Base-by-base conservation (phyloP, 2,888 invertebrate genomes). In the Polietes domitor region DNA sequence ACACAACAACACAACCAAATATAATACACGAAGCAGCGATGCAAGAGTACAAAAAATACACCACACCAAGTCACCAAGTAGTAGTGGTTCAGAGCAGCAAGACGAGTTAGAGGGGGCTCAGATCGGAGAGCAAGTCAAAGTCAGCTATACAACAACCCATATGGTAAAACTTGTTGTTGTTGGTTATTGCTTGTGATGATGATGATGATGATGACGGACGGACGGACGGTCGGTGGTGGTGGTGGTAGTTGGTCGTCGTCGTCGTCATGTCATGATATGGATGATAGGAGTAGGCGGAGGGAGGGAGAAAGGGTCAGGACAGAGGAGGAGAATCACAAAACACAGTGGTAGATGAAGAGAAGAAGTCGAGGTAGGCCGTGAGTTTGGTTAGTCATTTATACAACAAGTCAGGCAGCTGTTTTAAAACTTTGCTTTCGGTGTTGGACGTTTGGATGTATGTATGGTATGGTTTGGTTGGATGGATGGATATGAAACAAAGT, bases 381-480 rank as follows among this genome's bases (percentile, higher is more conserved):
- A 26, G 55, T 58, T 77, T 43, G 41, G 61, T 61, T 68, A 55
- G 73, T 71, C 63, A 77, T 70, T 65, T 70, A 47, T 68, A 55
- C 26, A 21, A 55, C 72, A 65, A 79, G 65, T 65, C 55, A 68
- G 79, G 79, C 72, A 79, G 79, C 86, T 87, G 85, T 88, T 88
- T 86, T 85, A 89, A 37, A 88, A 87, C 86, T 87, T 88, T 55
- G 24, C 63, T 63, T 28, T 75, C 19, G 41, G 74, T 74, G 32
- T 9, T 75, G 71, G 71, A 70, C 37, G 28, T n/a, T 19, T 53
- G 28, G 41, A 15, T 68, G 68, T 43, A 26, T 63, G 63, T 15
- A 21, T 24, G 41, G 50, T 53, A n/a, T 63, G 26, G 72, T 12
- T 32, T 17, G 70, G 41, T 28, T 41, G 28, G 65, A 61, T 37